phyloP scores from a whole-genome alignment of 2,888 invertebrate species.

The Nemapogon koenigi region DNA sequence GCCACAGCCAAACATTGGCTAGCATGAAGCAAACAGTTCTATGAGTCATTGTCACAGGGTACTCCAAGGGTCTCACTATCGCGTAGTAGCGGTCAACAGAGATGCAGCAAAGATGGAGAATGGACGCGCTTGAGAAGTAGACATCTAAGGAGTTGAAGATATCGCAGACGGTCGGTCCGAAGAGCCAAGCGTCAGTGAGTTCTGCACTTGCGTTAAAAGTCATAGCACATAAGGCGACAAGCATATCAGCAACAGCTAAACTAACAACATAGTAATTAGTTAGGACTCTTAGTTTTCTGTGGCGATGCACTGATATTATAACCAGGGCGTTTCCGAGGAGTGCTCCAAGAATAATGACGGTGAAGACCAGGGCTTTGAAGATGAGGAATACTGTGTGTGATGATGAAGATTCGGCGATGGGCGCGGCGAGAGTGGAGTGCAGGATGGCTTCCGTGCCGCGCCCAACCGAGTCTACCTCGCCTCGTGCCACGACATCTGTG shows the following conservation, averaged over 20 bases:
- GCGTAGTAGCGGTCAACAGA: conserved; percentile 92
- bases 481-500: conserved; percentile 45
- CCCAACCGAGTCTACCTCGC: conserved; percentile 56
- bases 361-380: conserved; percentile 80
- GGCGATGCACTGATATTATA: conserved; percentile 82
- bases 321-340: conserved; percentile 92
- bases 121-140: conserved; percentile 90
- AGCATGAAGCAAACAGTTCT: conserved; percentile 82
- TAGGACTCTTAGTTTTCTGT: conserved; percentile 82
- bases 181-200: conserved; percentile 86
- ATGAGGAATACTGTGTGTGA: conserved; percentile 63
- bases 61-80: conserved; percentile 90
- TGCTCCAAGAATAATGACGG: conserved; percentile 86
- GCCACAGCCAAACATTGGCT: conserved; percentile 90
- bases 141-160: conserved; percentile 95
- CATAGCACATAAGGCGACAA: conserved; percentile 92
- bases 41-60: conserved; percentile 91
- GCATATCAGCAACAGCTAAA: conserved; percentile 90
- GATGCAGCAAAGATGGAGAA: conserved; percentile 93
- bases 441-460: conserved; percentile 58
- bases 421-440: conserved; percentile 55
- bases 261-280: conserved; percentile 97
- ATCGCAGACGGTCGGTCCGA: conserved; percentile 90
- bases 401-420: conserved; percentile 50
- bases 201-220: conserved; percentile 92